Evolutionary conservation across 2,888 invertebrate species (phyloP).

Genomic region (Pyralis farinalis): DNA sequence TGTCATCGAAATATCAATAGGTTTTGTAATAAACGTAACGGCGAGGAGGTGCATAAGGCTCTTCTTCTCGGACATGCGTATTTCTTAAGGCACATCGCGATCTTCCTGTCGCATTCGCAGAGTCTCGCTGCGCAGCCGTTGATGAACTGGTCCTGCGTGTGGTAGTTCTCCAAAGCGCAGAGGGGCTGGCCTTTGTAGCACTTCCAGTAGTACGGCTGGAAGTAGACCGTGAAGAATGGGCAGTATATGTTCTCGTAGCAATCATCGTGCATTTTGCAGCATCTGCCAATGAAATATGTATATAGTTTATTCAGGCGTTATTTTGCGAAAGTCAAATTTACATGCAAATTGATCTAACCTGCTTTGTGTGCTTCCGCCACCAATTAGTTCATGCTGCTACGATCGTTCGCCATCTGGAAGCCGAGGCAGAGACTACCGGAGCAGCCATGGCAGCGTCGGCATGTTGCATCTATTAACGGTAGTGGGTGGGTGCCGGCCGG

Average conservation of each 20-base stretch:
- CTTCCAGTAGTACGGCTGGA: conserved; percentile 94
- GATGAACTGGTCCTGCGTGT: conserved; percentile 45
- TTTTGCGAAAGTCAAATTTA: no score
- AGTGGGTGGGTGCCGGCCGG: no score
- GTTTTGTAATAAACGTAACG: conserved; percentile 88
- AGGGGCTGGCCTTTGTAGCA: conserved; percentile 89
- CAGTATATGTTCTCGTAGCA: conserved; percentile 91
- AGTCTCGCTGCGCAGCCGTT: conserved; percentile 88
- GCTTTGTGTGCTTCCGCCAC: no score
- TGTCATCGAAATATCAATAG: conserved; percentile 78
- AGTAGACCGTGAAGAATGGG: conserved; percentile 90
- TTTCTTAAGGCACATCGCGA: conserved; percentile 89
- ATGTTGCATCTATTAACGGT: no score
- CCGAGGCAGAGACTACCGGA: no score
- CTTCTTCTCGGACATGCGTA: conserved; percentile 87
- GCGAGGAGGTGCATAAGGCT: conserved; percentile 87
- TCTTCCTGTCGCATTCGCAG: conserved; percentile 90
- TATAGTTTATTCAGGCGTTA: no score
- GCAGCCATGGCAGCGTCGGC: no score
- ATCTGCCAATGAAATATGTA: conserved; percentile 74
- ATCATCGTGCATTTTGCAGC: conserved; percentile 92
- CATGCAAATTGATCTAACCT: no score
- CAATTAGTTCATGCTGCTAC: no score
- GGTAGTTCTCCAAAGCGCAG: conserved; percentile 83
- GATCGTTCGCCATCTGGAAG: no score